Percentiles rank a stretch among this genome's conserved stretches.
Evolutionary conservation across 2,888 invertebrate species (phyloP).

Genomic region (Dastarcus helophoroides): DNA sequence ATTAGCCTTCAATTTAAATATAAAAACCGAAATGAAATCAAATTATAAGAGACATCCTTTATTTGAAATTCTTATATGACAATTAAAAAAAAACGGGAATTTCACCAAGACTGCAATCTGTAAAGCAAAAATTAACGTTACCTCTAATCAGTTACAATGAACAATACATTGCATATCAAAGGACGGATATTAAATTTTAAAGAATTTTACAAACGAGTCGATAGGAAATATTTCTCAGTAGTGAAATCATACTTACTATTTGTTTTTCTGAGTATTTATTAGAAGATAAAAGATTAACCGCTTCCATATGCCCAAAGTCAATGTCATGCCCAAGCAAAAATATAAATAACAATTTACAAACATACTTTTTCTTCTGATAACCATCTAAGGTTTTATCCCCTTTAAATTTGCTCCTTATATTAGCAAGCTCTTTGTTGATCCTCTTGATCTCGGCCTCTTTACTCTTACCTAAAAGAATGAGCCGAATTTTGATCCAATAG

Average conservation of each 20-base stretch:
- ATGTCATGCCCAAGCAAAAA: constrained; percentile 99
- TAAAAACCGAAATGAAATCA: too few species aligned
- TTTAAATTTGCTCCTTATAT: constrained; percentile 99
- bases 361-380: constrained; percentile 99
- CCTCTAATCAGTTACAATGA: too few species aligned
- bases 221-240: too few species aligned
- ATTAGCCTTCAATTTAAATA: too few species aligned
- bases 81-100: too few species aligned
- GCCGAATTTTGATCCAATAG: constrained; percentile 5
- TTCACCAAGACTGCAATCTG: too few species aligned
- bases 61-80: too few species aligned
- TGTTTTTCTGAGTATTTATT: constrained; percentile 99
- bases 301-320: constrained; percentile 99
- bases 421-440: constrained; percentile 99
- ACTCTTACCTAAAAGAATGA: constrained; percentile 67
- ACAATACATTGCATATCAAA: too few species aligned
- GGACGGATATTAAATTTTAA: too few species aligned
- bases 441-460: constrained; percentile 99
- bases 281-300: constrained; percentile 96
- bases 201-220: too few species aligned
- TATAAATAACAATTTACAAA: constrained; percentile 98
- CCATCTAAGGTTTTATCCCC: constrained; percentile 99
- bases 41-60: too few species aligned
- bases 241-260: constrained; percentile 82
- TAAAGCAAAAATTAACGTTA: too few species aligned